These are phyloP conservation scores for Nestor notabilis DNA, from an alignment of 2,113 vertebrate genomes.

Conservation along the genomic window DNA sequence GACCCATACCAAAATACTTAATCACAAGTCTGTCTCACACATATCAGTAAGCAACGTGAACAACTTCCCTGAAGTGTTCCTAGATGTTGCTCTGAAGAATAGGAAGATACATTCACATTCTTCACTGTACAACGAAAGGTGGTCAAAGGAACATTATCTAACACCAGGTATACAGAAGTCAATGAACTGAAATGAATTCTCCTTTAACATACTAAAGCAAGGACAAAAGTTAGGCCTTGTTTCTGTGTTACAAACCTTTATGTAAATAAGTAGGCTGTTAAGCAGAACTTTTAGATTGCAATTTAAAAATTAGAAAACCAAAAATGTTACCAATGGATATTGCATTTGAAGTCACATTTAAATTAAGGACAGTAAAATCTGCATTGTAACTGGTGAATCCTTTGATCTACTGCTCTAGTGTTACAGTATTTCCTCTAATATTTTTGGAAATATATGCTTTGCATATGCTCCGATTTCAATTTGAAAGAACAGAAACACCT, in stretches of 20 bases:
- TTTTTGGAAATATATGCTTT: neutral
- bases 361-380: neutral
- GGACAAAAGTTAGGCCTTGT: neutral
- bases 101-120: neutral
- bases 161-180: neutral
- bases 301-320: neutral
- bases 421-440: neutral
- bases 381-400: neutral
- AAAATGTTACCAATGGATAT: neutral
- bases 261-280: neutral
- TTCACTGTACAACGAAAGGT: neutral
- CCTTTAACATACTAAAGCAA: neutral
- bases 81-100: neutral
- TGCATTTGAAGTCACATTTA: neutral
- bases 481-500: neutral
- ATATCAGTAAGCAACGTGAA: neutral
- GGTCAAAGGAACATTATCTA: neutral
- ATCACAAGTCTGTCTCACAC: neutral
- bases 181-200: neutral
- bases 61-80: neutral
- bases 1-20: neutral
- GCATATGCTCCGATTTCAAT: neutral
- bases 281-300: neutral
- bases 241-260: neutral
- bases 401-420: neutral